Conservation (phyloP, 2,888 invertebrate genomes). For the Tyria jacobaeae region DNA sequence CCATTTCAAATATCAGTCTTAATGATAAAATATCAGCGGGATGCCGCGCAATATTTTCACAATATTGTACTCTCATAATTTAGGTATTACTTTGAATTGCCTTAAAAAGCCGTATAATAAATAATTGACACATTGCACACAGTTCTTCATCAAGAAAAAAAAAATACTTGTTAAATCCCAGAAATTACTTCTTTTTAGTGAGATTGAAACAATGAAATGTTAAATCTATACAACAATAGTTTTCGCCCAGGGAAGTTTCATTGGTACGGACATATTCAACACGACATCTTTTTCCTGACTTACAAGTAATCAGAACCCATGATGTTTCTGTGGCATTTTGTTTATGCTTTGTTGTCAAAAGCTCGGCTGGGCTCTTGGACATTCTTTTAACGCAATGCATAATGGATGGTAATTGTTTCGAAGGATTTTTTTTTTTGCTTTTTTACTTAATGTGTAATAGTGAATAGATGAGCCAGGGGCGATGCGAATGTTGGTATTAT, state of each 20-base stretch:
- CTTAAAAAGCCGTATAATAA: slow-evolving; percentile 49
- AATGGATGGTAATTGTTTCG: slow-evolving; percentile 35
- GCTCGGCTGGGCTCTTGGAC: slow-evolving; percentile 69
- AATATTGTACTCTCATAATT: slow-evolving; percentile 75
- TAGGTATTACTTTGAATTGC: slow-evolving; percentile 58
- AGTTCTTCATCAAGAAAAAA: slow-evolving; percentile 22
- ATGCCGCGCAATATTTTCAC: slow-evolving; percentile 76
- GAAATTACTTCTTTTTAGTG: neutral
- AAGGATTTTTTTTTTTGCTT: slow-evolving; percentile 37
- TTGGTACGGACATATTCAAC: slow-evolving; percentile 13
- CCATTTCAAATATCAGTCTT: slow-evolving; percentile 72
- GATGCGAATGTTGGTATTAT: slow-evolving; percentile 59
- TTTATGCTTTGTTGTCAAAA: slow-evolving; percentile 49
- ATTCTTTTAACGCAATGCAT: slow-evolving; percentile 48
- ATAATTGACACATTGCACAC: slow-evolving; percentile 56
- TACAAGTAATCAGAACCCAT: slow-evolving; percentile 37
- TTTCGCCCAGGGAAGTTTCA: neutral
- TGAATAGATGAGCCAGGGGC: slow-evolving; percentile 50
- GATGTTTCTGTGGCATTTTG: slow-evolving; percentile 56
- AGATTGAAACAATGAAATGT: slow-evolving; percentile 1
- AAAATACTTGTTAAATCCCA: neutral
- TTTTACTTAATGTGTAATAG: slow-evolving; percentile 44
- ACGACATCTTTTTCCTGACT: slow-evolving; percentile 23
- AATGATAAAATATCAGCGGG: slow-evolving; percentile 84
- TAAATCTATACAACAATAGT: slow-evolving; percentile 5